phyloP scores from a whole-genome alignment of 1,140 invertebrate genomes.

The Drosophila obscura region DNA sequence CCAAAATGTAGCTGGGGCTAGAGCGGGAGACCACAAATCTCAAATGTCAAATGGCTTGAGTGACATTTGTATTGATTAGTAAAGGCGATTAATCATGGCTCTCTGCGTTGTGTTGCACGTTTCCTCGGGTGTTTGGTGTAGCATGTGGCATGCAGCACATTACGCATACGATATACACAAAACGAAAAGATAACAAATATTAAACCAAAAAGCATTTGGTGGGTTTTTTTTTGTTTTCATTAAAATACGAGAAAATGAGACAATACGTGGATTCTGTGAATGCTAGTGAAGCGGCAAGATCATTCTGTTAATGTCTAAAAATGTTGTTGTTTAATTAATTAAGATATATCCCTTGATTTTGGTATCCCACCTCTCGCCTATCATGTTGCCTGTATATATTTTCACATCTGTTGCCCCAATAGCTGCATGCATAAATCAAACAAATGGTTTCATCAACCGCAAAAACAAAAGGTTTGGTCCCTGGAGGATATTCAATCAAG shows the following conservation, averaged over 20 bases:
- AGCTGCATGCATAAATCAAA: slow-evolving; percentile 42
- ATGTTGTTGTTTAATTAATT: too few species aligned
- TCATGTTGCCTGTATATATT: background rate
- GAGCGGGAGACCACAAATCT: slow-evolving; percentile 69
- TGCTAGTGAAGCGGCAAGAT: too few species aligned
- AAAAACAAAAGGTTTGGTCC: slow-evolving; percentile 31
- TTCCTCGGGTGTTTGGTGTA: slow-evolving; percentile 17
- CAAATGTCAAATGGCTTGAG: slow-evolving; percentile 72
- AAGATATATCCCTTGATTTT: too few species aligned
- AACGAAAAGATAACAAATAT: slow-evolving; percentile 47
- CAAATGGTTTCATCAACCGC: slow-evolving; percentile 13
- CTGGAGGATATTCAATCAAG: slow-evolving; percentile 26
- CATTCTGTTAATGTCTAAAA: too few species aligned
- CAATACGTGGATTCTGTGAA: too few species aligned
- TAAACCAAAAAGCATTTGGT: too few species aligned
- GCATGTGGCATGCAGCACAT: slow-evolving; percentile 52
- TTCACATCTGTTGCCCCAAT: slow-evolving; percentile 31
- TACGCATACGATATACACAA: slow-evolving; percentile 52
- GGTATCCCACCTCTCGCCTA: too few species aligned
- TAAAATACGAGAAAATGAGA: too few species aligned
- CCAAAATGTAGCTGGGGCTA: slow-evolving; percentile 4
- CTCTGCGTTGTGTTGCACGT: slow-evolving; percentile 29
- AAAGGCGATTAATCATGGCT: slow-evolving; percentile 76
- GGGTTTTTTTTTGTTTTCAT: too few species aligned
- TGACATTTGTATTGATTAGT: slow-evolving; percentile 82